Evolutionary conservation across 2,797 vertebrate genomes (phyloP), one percentile per base, ranked within the genome.

Genomic region (Siniperca obscura): DNA sequence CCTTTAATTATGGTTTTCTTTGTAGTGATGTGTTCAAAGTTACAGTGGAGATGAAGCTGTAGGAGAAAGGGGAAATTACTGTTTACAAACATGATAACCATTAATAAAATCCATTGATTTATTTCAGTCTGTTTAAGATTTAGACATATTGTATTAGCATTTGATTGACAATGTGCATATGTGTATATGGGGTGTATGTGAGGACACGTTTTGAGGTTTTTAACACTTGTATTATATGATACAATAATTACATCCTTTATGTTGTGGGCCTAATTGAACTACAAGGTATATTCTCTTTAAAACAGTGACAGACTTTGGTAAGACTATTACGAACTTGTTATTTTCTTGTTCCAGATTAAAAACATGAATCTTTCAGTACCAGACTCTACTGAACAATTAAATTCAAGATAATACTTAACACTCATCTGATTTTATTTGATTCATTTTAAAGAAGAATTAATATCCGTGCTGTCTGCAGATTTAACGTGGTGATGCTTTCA

Each of bases 1-100:
- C 70, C 79, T 91, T 84, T 92, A 90, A 89, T 89, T 88, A 64
- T 60, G 78, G 77, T 44, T 83, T 76, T 62, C 82, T 88, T 85
- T 89, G 78, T 73, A 76, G 76, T 7, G 16, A 76, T 70, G 72
- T 8, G 67, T 78, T 85, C 68, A 76, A 56, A 69, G 73, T 67
- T 56, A 55, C 74, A 86, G 40, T 14, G 27, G 62, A 80, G 82
- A 82, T 76, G 60, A 74, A 87, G 66, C 67, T 30, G 74, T 55
- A 10, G 66, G 57, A 88, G 55, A 53, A 70, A 40, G 69, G 71
- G 73, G 56, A 81, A 86, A 80, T 80, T 3, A 50, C 57, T 86
- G 64, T 85, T 82, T 77, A 84, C 71, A 76, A 87, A 85, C 46
- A 78, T n/a, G 55, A 69, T 74, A 62, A 73, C 27, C 50, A 7